phyloP scores from a whole-genome alignment of 2,888 invertebrate genomes.

The Tipula lateralis region DNA sequence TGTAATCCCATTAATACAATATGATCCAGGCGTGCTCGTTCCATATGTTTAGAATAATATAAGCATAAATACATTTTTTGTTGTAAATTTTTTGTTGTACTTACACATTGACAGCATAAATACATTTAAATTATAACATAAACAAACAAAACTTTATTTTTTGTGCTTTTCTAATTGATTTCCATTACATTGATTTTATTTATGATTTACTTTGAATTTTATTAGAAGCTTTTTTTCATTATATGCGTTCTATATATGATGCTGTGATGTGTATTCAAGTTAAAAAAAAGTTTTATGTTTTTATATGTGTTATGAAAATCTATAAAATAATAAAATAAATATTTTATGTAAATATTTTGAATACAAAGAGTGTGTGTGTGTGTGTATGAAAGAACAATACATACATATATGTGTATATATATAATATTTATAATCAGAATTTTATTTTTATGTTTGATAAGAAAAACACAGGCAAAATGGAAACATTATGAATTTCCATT shows the following conservation, averaged over 20 bases:
- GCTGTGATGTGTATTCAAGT: neutral
- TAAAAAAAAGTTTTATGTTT: neutral
- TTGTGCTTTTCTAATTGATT: constrained; percentile 5
- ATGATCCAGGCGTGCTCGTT: too few relatives aligned
- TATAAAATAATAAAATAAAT: neutral
- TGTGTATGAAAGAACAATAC: neutral
- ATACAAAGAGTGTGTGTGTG: neutral
- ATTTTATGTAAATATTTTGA: neutral
- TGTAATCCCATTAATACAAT: too few relatives aligned
- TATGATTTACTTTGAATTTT: neutral
- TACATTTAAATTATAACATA: neutral
- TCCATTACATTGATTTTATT: neutral
- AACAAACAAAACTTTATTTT: neutral
- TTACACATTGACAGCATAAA: neutral
- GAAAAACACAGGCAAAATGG: neutral
- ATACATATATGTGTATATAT: too few relatives aligned
- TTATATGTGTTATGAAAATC: neutral
- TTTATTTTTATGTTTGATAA: neutral
- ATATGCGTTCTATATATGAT: neutral
- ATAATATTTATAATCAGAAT: neutral
- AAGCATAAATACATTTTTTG: too few relatives aligned
- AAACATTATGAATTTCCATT: neutral
- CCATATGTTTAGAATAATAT: too few relatives aligned
- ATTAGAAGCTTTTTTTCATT: neutral
- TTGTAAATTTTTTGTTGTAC: too few relatives aligned